Evolutionary conservation across 2,888 invertebrate species (phyloP), one percentile per base, ranked within the genome.

Genomic region (Cataglyphis albicans): DNA sequence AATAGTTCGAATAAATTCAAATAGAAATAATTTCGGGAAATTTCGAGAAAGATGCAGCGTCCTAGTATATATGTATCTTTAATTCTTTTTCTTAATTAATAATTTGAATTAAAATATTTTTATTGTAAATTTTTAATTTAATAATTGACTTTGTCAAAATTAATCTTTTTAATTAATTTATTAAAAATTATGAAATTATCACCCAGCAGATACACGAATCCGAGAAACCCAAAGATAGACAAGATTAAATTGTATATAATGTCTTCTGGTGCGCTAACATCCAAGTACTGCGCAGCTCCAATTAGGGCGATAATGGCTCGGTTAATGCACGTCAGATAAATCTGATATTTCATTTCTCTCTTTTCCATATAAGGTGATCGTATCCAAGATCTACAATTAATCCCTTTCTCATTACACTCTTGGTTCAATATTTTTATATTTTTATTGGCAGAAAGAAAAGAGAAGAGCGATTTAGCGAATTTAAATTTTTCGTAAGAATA

Each of bases 191-290:
- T 0, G 3, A 5, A 29, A 29, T 21, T 41, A 67, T 89, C 1
- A 93, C 93, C 90, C 64, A 94, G 83, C 59, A 93, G 68, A 76
- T 92, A 94, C 76, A 94, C 90, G 44, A 91, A 91, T 32, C 92
- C 93, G 9, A 93, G 82, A 75, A 92, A 91, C 15, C 94, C 94
- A 0, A 91, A 38, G 0, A 93, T 29, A 0, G 93, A 90, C 12
- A 93, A 74, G n/a, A 91, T 38, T 12, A 93, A 41, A 84, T 94
- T 93, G 6, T 93, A 67, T 57, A 92, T 80, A 25, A 94, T 91
- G 73, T 94, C 94, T 70, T 94, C 94, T 4, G 89, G 81, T 1
- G 92, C 87, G n/a, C 85, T 85, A 21, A 93, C 87, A 9, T 84
- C 65, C 9, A 93, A 86, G 81, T 89, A 92, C 72, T 94, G 93